phyloP scores from a whole-genome alignment of 2,113 vertebrate species.

The Panurus biarmicus region DNA sequence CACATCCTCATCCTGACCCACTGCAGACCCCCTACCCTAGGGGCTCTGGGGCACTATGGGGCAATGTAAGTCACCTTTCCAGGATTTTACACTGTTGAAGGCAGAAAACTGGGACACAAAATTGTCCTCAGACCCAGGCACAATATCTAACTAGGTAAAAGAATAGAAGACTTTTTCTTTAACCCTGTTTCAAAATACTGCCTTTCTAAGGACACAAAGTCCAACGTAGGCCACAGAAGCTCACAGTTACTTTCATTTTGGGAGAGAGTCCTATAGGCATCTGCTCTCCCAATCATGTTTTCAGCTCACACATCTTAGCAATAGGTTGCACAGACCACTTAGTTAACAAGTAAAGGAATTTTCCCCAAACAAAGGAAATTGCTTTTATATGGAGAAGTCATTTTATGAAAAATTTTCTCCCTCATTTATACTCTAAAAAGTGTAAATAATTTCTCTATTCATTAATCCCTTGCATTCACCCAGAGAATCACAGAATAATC shows the following conservation, averaged over 20 bases:
- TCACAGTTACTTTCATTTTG: not conserved
- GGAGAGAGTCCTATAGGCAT: not conserved
- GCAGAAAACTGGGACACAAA: not conserved
- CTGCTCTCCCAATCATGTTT: not conserved
- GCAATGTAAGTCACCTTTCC: not conserved
- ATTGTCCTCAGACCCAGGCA: not conserved
- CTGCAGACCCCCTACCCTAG: not conserved
- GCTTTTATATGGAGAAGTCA: not conserved
- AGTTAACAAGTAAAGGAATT: not conserved
- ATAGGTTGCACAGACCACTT: not conserved
- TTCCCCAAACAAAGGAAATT: not conserved
- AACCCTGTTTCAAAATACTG: not conserved
- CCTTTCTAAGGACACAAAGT: not conserved
- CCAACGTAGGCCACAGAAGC: not conserved
- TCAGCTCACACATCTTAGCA: not conserved
- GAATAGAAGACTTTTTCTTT: not conserved
- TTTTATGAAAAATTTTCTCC: not conserved
- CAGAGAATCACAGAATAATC: not conserved
- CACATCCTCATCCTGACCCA: too few relatives aligned
- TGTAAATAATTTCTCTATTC: not conserved
- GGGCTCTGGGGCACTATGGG: not conserved
- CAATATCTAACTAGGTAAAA: not conserved
- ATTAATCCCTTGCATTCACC: not conserved
- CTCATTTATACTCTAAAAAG: not conserved
- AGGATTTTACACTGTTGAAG: not conserved